phyloP scores from a whole-genome alignment of 2,888 invertebrate species.

The Epinotia nisella region DNA sequence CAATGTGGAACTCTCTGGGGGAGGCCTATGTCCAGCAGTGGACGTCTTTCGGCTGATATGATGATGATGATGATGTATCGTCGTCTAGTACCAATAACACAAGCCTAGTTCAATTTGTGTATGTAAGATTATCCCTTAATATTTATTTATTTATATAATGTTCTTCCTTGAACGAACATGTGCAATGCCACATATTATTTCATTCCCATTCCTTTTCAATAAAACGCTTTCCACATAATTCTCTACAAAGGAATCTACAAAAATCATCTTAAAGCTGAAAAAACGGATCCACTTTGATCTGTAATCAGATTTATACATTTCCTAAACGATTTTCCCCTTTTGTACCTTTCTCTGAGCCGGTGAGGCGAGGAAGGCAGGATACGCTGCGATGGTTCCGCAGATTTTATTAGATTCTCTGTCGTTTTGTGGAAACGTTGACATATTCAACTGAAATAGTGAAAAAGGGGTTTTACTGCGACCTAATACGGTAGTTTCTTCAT shows the following conservation, averaged over 20 bases:
- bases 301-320: constrained; percentile 17
- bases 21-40: no score
- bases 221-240: constrained; percentile 10
- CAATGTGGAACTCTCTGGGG: no score
- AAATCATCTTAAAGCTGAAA: constrained; percentile 11
- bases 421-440: background rate
- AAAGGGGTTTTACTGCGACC: no score
- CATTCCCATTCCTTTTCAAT: background rate
- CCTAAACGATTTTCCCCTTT: constrained; percentile 17
- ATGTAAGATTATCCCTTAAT: no score
- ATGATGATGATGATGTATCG: no score
- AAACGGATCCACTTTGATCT: constrained; percentile 11
- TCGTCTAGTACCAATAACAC: no score
- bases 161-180: background rate
- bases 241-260: constrained; percentile 4
- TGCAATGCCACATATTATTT: background rate
- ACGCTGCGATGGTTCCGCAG: background rate
- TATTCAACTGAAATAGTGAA: no score
- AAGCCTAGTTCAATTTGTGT: no score
- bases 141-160: no score
- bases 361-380: background rate
- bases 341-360: background rate
- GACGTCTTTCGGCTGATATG: no score
- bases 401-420: background rate
- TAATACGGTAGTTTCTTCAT: no score